Evolutionary conservation across 2,888 invertebrate species (phyloP).

Genomic region (Atherix ibis): DNA sequence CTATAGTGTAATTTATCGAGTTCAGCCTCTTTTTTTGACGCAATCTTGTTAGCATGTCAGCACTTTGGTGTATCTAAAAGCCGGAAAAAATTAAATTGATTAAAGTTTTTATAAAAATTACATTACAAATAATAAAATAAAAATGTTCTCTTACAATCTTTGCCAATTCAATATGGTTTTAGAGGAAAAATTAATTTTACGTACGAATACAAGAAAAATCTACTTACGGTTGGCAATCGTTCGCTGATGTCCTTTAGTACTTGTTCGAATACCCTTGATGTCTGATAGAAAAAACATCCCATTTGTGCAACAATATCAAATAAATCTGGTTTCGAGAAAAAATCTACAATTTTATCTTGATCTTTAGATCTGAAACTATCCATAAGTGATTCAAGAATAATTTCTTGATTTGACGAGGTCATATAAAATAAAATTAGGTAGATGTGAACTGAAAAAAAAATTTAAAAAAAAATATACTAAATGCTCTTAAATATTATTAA

Average conservation of each 20-base stretch:
- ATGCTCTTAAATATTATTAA: no score
- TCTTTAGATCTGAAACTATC: slow-evolving; percentile 2
- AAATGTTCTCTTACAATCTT: no score
- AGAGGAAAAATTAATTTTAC: no score
- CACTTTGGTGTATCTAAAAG: no score
- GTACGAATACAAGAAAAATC: neutral
- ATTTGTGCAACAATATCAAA: slow-evolving; percentile 2
- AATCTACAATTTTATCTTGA: slow-evolving; percentile 3
- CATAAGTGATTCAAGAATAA: slow-evolving; percentile 3
- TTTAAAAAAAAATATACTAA: no score
- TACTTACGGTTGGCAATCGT: slow-evolving; percentile 5
- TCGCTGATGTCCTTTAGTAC: slow-evolving; percentile 7
- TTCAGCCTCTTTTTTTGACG: no score
- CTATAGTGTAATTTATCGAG: no score
- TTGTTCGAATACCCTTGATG: neutral
- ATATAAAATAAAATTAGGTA: slow-evolving; percentile 8
- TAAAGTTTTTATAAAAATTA: no score
- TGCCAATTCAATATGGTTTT: no score
- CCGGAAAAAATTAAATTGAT: no score
- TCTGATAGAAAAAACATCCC: neutral
- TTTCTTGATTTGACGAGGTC: slow-evolving; percentile 2
- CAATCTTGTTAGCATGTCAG: no score
- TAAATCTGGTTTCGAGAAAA: slow-evolving; percentile 4
- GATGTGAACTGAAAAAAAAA: slow-evolving; percentile 6
- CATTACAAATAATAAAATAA: no score